Evolutionary conservation across 2,113 vertebrate genomes (phyloP), one percentile per base, ranked within the genome.

Genomic region (Coturnix japonica): DNA sequence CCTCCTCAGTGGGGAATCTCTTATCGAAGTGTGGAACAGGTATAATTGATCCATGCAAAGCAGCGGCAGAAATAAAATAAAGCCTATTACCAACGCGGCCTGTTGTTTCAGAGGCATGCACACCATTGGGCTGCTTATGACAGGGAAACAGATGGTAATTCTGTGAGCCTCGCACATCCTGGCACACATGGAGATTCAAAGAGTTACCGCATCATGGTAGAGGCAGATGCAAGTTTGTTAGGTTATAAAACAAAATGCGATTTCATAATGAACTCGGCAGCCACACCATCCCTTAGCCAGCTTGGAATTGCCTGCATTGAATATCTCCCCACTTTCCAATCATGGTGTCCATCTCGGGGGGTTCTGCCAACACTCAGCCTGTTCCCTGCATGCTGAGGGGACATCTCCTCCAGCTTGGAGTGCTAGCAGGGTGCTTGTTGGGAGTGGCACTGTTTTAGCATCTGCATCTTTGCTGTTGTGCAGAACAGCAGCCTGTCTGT

Each of bases 201-300:
- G 96, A 97, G 83, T 96, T 94, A 95, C 87, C 92, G 85, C 95
- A 90, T 95, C 93, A 46, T 92, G 89, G 77, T 91, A 96, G 92
- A 95, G 95, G 92, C 95, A 97, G 94, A 94, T 97, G 90, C 93
- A 96, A 94, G 90, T 94, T 94, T 95, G 85, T 90, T 96, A 94
- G 81, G 66, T 88, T 95, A 95, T 93, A 96, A 96, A 97, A 84
- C 87, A 93, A 97, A 96, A 93, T 85, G 71, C 56, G 91, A 10
- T 91, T 94, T 95, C 53, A 60, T 91, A 86, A 87, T 95, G 90
- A 93, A 87, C 44, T 89, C 65, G 3, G 85, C 91, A 93, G 85
- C 79, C 43, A 33, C 74, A 65, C 64, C 54, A 57, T 72, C 49
- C 57, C 26, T 54, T 92, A 88, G 88, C 96, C 87, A 90, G 72